Evolutionary conservation across 2,888 invertebrate genomes (phyloP), one percentile per base, ranked within the genome.

Genomic region (Lydus trimaculatus): DNA sequence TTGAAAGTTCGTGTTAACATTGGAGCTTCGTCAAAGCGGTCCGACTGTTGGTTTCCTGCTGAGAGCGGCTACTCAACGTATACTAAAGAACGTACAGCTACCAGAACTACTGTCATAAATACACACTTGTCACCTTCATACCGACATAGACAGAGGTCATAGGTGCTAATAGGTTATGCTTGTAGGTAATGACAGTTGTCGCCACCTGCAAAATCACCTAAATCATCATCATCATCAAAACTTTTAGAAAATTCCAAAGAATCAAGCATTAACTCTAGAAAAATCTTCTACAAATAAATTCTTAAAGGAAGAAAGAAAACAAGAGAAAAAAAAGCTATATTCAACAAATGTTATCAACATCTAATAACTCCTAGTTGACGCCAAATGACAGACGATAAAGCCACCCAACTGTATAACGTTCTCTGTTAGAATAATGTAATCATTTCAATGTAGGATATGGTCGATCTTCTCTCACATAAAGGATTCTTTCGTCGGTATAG

Each of bases 401-500:
- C 62, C 31, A 60, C n/a, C 64, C 70, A 66, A 60, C 13, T 64
- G 36, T 31, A 9, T 31, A 17, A 15, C 17, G 58, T 13, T 17
- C n/a, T 11, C 25, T 9, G 17, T 56, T 33, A 11, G 28, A 56
- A 25, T 33, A 17, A 4, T 25, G n/a, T 13, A 20, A 5, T 52
- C 33, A 17, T 28, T 52, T 48, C 33, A 11, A 25, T 17, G 17
- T 17, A 43, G 61, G 48, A 65, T 48, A 28, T 65, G 48, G 60
- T 52, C 39, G 60, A 61, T 65, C 31, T 52, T 63, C 15, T 36
- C 36, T 61, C 58, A 63, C 59, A 71, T 68, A 73, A 67, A 66
- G 65, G 77, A 77, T 79, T 77, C 79, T 78, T 76, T 77, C 76
- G 77, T 76, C 79, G 79, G 77, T 74, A 78, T 78, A 79, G 78